Evolutionary conservation across 1,140 invertebrate genomes (phyloP).

Genomic region (Scaptomyza hsui): DNA sequence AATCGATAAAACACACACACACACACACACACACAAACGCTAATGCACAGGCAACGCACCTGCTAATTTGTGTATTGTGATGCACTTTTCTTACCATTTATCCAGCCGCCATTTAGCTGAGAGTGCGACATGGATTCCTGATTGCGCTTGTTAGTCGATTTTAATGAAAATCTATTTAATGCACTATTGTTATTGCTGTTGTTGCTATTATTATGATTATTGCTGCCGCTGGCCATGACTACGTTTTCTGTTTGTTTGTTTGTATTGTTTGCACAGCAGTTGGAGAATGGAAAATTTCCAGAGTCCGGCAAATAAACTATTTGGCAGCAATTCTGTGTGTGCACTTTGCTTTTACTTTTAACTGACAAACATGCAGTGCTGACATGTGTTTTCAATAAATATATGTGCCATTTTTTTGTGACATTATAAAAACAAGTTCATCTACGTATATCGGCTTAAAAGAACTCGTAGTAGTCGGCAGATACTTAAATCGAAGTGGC

Average conservation of each 20-base stretch:
- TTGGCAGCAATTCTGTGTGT: background rate
- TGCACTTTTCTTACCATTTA: conserved; percentile 89
- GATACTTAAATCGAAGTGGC: conserved; percentile 26
- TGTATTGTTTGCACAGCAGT: conserved; percentile 17
- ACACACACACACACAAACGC: conserved; percentile 26
- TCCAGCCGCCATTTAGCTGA: conserved; percentile 90
- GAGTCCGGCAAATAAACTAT: background rate
- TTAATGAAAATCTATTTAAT: conserved; percentile 66
- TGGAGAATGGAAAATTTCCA: conserved; percentile 5
- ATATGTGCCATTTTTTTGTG: conserved; percentile 22
- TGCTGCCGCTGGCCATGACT: conserved; percentile 65
- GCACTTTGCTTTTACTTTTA: conserved; percentile 1
- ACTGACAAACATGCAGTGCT: background rate
- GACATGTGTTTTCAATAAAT: conserved; percentile 38
- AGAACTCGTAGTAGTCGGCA: conserved; percentile 14
- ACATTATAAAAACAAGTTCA: conserved; percentile 14
- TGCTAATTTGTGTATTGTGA: conserved; percentile 24
- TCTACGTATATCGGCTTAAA: conserved; percentile 4
- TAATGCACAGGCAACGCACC: conserved; percentile 24
- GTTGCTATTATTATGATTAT: conserved; percentile 55
- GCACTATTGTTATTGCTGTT: conserved; percentile 62
- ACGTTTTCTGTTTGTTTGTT: conserved; percentile 7
- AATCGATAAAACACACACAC: conserved; percentile 68
- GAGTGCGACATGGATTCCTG: conserved; percentile 87
- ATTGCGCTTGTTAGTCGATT: conserved; percentile 72